A percentile compares a stretch with the other conserved stretches of the same genome.
These are phyloP conservation scores for Pammene aurita DNA, from an alignment of 2,888 invertebrate genomes.

Conservation along the genomic window DNA sequence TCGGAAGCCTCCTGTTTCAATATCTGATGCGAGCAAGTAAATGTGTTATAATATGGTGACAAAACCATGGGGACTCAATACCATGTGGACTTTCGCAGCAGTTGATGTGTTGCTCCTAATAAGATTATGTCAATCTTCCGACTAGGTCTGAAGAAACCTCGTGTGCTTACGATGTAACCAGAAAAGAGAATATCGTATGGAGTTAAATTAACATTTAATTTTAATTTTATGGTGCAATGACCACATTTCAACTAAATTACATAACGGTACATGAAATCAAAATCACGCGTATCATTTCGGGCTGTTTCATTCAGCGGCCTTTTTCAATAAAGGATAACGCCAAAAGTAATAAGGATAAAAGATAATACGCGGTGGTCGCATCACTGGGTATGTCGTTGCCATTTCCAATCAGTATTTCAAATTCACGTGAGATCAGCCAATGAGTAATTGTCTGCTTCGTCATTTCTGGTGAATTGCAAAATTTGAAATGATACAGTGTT, in stretches of 20 bases:
- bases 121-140: too few species aligned
- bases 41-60: too few species aligned
- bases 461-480: neutral
- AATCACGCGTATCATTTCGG: neutral
- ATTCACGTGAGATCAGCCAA: neutral
- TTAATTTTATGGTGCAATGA: too few species aligned
- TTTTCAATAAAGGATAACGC: slow-evolving; percentile 2
- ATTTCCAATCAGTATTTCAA: neutral
- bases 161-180: too few species aligned
- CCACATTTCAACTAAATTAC: neutral
- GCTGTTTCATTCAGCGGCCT: neutral
- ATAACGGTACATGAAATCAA: neutral
- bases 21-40: too few species aligned
- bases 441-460: neutral
- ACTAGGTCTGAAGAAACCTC: too few species aligned
- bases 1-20: too few species aligned
- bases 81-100: too few species aligned
- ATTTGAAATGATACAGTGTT: neutral
- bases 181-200: too few species aligned
- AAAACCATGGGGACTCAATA: too few species aligned
- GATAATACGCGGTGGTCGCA: neutral
- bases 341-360: slow-evolving; percentile 2
- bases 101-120: too few species aligned
- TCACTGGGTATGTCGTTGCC: neutral
- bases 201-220: too few species aligned